Conservation (phyloP, 1,140 invertebrate species). For the Plectrocnemia conspersa region DNA sequence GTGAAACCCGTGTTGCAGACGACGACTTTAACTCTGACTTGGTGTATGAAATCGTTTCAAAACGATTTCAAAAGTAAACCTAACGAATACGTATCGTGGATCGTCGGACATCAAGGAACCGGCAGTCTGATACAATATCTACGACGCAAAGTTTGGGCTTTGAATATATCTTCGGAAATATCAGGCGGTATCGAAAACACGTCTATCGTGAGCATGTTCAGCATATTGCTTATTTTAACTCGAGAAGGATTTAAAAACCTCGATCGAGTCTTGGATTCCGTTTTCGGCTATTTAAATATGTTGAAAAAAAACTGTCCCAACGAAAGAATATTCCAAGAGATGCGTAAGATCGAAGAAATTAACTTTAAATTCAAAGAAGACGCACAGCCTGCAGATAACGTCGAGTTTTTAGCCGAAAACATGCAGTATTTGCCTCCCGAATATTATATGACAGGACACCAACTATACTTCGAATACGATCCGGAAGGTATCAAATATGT, state of each 20-base stretch:
- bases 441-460: conserved; percentile 72
- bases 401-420: conserved; percentile 68
- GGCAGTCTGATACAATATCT: conserved; percentile 82
- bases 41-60: conserved; percentile 72
- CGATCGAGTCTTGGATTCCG: conserved; percentile 61
- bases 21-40: conserved; percentile 69
- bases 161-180: conserved; percentile 72
- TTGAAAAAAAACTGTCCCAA: conserved; percentile 58
- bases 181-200: conserved; percentile 71
- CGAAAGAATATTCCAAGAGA: conserved; percentile 66
- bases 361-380: conserved; percentile 69
- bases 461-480: conserved; percentile 75
- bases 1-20: conserved; percentile 75
- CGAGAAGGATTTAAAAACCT: conserved; percentile 71
- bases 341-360: conserved; percentile 62
- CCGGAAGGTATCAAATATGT: conserved; percentile 64
- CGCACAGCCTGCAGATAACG: conserved; percentile 66
- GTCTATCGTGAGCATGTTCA: conserved; percentile 69
- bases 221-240: conserved; percentile 69
- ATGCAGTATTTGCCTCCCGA: conserved; percentile 75
- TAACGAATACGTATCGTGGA: conserved; percentile 71
- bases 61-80: conserved; percentile 72
- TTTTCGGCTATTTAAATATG: conserved; percentile 73
- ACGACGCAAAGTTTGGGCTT: conserved; percentile 72
- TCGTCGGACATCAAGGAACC: conserved; percentile 84